Percentiles rank a stretch among this genome's conserved stretches.
phyloP scores from a whole-genome alignment of 2,113 vertebrate genomes.

The Chlamydotis undulata region DNA sequence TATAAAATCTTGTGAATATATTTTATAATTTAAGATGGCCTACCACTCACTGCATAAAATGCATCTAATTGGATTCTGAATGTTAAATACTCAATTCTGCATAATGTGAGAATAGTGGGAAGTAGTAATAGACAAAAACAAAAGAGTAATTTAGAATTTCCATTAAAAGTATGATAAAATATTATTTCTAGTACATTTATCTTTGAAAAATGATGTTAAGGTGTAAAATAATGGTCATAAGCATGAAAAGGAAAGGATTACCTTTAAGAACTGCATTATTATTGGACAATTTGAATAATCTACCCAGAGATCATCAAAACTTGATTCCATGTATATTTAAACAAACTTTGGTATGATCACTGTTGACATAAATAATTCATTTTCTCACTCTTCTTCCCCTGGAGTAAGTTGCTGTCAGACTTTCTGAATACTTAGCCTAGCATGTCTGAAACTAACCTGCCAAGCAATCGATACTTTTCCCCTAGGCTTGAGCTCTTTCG shows the following conservation, averaged over 20 bases:
- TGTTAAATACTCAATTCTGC: background rate
- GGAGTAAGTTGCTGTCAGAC: background rate
- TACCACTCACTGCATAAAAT: background rate
- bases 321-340: constrained; percentile 8
- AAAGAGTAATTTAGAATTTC: background rate
- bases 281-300: background rate
- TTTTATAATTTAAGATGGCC: background rate
- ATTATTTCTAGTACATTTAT: background rate
- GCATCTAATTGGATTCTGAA: background rate
- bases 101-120: background rate
- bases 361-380: constrained; percentile 16
- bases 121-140: background rate
- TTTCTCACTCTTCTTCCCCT: background rate
- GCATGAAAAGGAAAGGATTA: background rate
- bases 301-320: constrained; percentile 2
- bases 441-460: background rate
- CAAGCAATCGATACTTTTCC: background rate
- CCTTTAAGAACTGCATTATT: background rate
- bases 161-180: background rate
- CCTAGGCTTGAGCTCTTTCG: background rate
- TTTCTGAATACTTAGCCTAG: background rate
- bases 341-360: background rate
- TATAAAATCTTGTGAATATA: background rate
- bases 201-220: background rate
- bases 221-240: background rate